Conservation (phyloP, 2,888 invertebrate genomes). For the Andrena flavipes region DNA sequence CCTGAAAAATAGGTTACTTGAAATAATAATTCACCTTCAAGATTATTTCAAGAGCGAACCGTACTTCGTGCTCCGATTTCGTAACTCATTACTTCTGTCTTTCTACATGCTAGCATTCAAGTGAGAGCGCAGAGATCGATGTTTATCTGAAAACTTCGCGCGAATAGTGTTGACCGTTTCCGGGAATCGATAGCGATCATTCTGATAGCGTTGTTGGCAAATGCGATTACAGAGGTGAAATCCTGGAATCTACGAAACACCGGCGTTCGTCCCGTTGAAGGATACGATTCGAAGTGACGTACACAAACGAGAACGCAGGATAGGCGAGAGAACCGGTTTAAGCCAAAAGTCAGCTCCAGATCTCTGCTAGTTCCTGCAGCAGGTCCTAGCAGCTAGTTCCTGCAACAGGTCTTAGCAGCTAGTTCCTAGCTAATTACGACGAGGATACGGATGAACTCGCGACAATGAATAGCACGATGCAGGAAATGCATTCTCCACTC, state of each 20-base stretch:
- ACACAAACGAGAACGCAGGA: constrained; percentile 50
- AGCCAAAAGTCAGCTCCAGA: constrained; percentile 69
- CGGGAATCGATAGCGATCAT: background rate
- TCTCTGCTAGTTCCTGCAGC: constrained; percentile 53
- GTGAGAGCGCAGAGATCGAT: background rate
- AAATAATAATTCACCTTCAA: background rate
- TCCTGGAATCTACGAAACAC: constrained; percentile 62
- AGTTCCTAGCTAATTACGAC: constrained; percentile 55
- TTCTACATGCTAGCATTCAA: background rate
- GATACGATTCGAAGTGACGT: constrained; percentile 65
- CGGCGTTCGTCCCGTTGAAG: constrained; percentile 73
- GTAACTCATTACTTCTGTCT: background rate
- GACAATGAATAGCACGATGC: background rate
- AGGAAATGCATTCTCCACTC: background rate
- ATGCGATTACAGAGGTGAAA: constrained; percentile 59
- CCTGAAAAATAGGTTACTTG: background rate
- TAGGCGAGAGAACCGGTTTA: constrained; percentile 75
- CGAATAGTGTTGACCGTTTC: constrained; percentile 19
- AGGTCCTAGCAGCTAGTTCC: constrained; percentile 44
- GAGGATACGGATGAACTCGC: constrained; percentile 29
- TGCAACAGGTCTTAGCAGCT: too few relatives aligned
- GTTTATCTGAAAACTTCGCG: background rate
- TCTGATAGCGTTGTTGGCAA: constrained; percentile 28
- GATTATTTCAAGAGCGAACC: constrained; percentile 1
- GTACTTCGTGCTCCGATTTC: background rate